Base-by-base conservation (phyloP, 2,113 vertebrate genomes). In the Hiodon tergisus region DNA sequence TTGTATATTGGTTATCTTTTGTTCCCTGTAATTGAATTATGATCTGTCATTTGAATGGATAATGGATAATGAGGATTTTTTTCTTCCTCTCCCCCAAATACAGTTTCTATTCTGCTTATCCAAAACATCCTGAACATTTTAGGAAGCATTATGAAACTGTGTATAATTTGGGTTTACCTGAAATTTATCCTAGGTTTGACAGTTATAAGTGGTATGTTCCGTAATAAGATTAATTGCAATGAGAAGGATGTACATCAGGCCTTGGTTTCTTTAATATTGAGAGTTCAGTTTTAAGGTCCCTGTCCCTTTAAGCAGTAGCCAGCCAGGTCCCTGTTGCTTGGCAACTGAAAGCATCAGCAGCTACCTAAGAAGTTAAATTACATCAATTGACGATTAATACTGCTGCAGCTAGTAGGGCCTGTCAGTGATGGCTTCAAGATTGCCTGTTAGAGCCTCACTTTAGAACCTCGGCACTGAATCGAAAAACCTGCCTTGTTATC, bases 341-440 rank as follows among this genome's bases (percentile, higher is more conserved):
- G 90, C 82, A 91, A 91, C 89, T 86, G 87, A 88, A 90, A 89
- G 86, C 88, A 86, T 87, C 79, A 82, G 87, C 83, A 80, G 85
- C 84, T 86, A 84, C 80, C 82, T 14, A 70, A 87, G 82, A 87
- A 86, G 83, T 87, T 87, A 84, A 89, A 88, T 88, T 84, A 80
- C 87, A 89, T 90, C 86, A 89, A 84, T 83, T 84, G 84, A 76
- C 69, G 76, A 86, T 88, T 86, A 87, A 87, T 86, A 85, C 83
- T 78, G 54, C 80, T 80, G 84, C 82, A 79, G 80, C 68, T 77
- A 83, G 77, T 76, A 66, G 17, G 69, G 61, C 59, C 77, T 77
- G 81, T 83, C 80, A 74, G 79, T 75, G 80, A 50, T 59, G 4
- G 50, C 61, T 53, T 31, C 31, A 31, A 31, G 31, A 31, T 31